Evolutionary conservation across 1,140 invertebrate genomes (phyloP).

Genomic region (Ganaspis sp.): DNA sequence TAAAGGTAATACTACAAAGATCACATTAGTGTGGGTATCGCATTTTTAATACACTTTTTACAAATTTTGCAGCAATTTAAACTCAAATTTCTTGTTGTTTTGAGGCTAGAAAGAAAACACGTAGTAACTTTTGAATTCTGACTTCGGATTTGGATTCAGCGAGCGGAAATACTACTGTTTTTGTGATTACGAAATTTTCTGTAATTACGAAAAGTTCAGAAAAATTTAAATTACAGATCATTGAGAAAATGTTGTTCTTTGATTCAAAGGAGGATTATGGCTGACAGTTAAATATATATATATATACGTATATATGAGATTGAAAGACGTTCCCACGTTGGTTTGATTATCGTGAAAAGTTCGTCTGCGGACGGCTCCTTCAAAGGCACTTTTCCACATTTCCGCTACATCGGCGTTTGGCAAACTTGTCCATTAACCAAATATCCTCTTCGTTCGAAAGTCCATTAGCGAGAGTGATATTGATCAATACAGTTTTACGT

Average conservation of each 20-base stretch:
- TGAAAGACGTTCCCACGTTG: background rate
- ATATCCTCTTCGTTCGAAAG: conserved; percentile 20
- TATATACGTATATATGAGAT: background rate
- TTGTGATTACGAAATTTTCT: too few species aligned
- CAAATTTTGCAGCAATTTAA: too few species aligned
- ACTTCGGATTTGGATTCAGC: too few species aligned
- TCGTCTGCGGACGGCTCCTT: background rate
- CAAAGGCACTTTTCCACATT: conserved; percentile 27
- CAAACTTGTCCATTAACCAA: conserved; percentile 31
- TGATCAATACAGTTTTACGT: conserved; percentile 14
- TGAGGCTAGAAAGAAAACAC: too few species aligned
- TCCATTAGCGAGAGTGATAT: conserved; percentile 27
- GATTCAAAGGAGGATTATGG: background rate
- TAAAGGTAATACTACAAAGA: too few species aligned
- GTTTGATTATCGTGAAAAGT: conserved; percentile 15
- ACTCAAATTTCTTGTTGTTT: too few species aligned
- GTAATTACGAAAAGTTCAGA: too few species aligned
- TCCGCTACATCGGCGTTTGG: conserved; percentile 8
- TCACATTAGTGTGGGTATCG: too few species aligned
- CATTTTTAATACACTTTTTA: too few species aligned
- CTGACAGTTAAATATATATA: background rate
- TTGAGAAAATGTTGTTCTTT: background rate
- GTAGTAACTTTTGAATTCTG: too few species aligned
- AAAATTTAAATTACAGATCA: too few species aligned
- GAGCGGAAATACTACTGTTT: too few species aligned